These are phyloP conservation scores for Paradisaea rubra DNA, from an alignment of 2,113 vertebrate species.

Conservation along the genomic window DNA sequence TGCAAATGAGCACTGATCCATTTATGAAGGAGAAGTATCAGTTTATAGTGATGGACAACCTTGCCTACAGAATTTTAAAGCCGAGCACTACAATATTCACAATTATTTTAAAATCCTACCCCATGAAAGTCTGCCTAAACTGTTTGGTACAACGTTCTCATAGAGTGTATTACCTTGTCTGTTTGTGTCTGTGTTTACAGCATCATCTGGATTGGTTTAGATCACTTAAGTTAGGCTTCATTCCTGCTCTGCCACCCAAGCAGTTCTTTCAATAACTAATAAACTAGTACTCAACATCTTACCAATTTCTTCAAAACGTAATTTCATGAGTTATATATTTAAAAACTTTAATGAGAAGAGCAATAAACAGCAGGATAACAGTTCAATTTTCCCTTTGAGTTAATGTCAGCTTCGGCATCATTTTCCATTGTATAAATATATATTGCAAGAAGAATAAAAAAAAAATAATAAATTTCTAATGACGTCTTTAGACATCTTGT, in stretches of 20 bases:
- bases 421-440: background rate
- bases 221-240: background rate
- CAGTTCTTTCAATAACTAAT: background rate
- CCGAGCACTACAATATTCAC: background rate
- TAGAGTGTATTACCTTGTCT: background rate
- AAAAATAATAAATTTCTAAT: background rate
- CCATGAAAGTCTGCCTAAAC: background rate
- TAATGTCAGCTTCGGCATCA: background rate
- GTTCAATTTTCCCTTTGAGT: background rate
- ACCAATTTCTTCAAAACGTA: background rate
- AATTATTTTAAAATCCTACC: background rate
- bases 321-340: background rate
- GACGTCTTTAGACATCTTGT: conserved; percentile 10
- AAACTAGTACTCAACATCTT: background rate
- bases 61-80: background rate
- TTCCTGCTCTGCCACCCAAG: background rate
- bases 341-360: background rate
- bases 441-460: background rate
- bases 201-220: background rate
- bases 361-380: background rate
- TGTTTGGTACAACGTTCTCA: background rate
- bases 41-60: background rate
- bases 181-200: background rate
- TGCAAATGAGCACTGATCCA: background rate
- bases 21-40: background rate